phyloP scores from a whole-genome alignment of 2,888 invertebrate species.

The Fabriciana adippe region DNA sequence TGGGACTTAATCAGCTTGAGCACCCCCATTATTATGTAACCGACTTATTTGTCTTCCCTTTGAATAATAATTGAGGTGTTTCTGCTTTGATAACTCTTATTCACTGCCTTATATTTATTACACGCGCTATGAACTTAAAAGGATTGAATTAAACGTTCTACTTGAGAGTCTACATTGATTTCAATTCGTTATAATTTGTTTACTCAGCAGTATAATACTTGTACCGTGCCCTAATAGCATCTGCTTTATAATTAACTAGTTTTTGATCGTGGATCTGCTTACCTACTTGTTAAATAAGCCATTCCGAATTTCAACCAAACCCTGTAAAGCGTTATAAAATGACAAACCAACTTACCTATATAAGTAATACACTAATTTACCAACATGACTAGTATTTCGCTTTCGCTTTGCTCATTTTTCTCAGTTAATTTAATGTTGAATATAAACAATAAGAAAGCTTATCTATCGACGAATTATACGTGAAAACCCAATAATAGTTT shows the following conservation, averaged over 20 bases:
- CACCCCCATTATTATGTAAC: conserved; percentile 18
- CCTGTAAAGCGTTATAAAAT: no score
- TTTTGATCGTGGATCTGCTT: not conserved
- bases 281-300: not conserved
- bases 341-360: no score
- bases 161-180: conserved; percentile 28
- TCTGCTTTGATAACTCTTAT: conserved; percentile 29
- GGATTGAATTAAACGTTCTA: conserved; percentile 22
- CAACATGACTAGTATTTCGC: no score
- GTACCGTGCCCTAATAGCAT: conserved; percentile 4
- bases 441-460: no score
- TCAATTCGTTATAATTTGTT: conserved; percentile 27
- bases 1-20: conserved; percentile 8
- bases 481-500: no score
- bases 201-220: conserved; percentile 26
- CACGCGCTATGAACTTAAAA: conserved; percentile 33
- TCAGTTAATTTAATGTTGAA: no score
- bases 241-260: not conserved
- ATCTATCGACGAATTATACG: no score
- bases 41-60: conserved; percentile 23
- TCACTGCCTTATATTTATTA: conserved; percentile 31
- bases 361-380: no score
- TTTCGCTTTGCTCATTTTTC: no score
- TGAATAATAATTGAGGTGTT: conserved; percentile 31
- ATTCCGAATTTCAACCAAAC: no score